These are phyloP conservation scores for human (Homo sapiens) DNA, from an alignment of 2,113 vertebrate species.

Conservation along the genomic window DNA sequence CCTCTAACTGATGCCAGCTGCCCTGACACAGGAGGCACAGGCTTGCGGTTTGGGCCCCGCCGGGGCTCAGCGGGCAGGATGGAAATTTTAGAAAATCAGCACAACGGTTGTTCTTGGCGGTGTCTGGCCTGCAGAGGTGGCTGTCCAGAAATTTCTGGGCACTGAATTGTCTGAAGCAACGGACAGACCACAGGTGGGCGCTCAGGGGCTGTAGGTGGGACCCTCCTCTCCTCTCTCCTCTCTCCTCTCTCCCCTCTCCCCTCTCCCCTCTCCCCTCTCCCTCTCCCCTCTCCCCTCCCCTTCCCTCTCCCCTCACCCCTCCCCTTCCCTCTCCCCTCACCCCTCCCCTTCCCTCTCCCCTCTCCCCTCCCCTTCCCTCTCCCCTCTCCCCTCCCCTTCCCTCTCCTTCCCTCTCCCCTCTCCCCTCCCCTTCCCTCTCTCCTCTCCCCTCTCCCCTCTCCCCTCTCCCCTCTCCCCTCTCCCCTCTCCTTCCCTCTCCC, in stretches of 20 bases:
- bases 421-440: rapidly evolving
- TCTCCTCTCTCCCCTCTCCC: too few species aligned
- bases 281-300: too few species aligned
- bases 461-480: rapidly evolving
- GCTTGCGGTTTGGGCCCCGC: neutral
- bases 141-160: neutral
- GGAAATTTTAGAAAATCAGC: neutral
- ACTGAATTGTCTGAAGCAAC: rapidly evolving
- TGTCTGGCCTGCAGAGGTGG: neutral
- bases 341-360: rapidly evolving
- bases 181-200: rapidly evolving
- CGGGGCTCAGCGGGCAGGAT: rapidly evolving
- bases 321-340: rapidly evolving
- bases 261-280: too few species aligned
- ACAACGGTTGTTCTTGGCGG: too few species aligned
- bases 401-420: rapidly evolving
- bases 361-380: rapidly evolving
- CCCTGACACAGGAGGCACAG: rapidly evolving
- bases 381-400: too few species aligned
- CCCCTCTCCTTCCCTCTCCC: too few species aligned
- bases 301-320: rapidly evolving
- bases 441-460: rapidly evolving
- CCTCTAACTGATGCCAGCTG: neutral
- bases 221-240: too few species aligned
- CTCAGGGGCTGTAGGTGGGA: too few species aligned